Evolutionary conservation across 1,140 invertebrate genomes (phyloP).

Genomic region (Bombyx mori): ASM3026992v2 NC_085129.1:10978501-10979000

Average conservation of each 20-base stretch:
- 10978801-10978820: conserved; percentile 23
- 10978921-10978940: not conserved
- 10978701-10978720: no score
- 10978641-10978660: no score
- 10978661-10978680: no score
- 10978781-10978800: conserved; percentile 21
- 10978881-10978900: conserved; percentile 30
- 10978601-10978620: conserved; percentile 41
- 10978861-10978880: conserved; percentile 39
- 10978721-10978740: no score
- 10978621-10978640: conserved; percentile 9
- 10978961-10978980: not conserved
- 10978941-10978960: not conserved
- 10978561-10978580: conserved; percentile 34
- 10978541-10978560: conserved; percentile 42
- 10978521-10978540: conserved; percentile 55
- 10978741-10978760: conserved; percentile 24
- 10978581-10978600: conserved; percentile 22
- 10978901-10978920: not conserved
- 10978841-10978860: conserved; percentile 44
- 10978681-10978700: no score
- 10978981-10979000: not conserved
- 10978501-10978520: conserved; percentile 68
- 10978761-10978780: conserved; percentile 23
- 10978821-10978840: conserved; percentile 22